Base-by-base conservation (phyloP, 2,113 vertebrate species). In the Cryptoleucopteryx plumbea region DNA sequence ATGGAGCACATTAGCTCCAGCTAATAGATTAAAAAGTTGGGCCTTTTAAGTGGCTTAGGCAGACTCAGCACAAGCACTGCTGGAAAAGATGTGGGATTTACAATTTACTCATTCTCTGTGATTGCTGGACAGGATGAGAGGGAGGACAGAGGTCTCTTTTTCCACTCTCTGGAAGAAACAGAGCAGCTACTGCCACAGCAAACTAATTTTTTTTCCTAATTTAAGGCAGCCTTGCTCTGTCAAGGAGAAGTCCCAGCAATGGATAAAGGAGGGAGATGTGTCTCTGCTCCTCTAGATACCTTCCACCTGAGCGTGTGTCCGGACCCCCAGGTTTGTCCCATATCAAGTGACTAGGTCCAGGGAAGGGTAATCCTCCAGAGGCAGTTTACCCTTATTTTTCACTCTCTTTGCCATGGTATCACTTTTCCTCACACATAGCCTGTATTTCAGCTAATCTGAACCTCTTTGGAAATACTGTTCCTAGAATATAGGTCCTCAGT, bases 291-390 rank as follows among this genome's bases (percentile, higher is more conserved):
- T 58, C 29, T 23, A 81, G 45, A 36, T n/a, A 38, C 45, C 38
- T 83, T 77, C 55, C 59, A 55, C 10, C 21, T 0, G 4, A 88
- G 16, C 1, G 0, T 22, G 7, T 27, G 63, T 47, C 29, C 43
- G 74, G 61, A 21, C 6, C 16, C 14, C 27, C 38, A 62, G 53
- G 29, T 55, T 56, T 67, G 38, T 17, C 32, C 27, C 29, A 5
- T 7, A 77, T 38, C 62, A 66, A 38, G 34, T 29, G 14, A 52
- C 45, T 40, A 62, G 38, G 13, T 52, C 45, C 72, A 50, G 63
- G 65, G 47, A 74, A 79, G 12, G 9, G 27, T 22, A 40, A 62
- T n/a, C 4, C 29, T 80, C 84, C 68, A 71, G 38, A 71, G 22
- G 13, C 13, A 56, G 10, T 47, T 59, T 91, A 53, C 13, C 13